These are phyloP conservation scores for Drosophila kanapiae DNA, from an alignment of 1,140 invertebrate species.

Conservation along the genomic window DNA sequence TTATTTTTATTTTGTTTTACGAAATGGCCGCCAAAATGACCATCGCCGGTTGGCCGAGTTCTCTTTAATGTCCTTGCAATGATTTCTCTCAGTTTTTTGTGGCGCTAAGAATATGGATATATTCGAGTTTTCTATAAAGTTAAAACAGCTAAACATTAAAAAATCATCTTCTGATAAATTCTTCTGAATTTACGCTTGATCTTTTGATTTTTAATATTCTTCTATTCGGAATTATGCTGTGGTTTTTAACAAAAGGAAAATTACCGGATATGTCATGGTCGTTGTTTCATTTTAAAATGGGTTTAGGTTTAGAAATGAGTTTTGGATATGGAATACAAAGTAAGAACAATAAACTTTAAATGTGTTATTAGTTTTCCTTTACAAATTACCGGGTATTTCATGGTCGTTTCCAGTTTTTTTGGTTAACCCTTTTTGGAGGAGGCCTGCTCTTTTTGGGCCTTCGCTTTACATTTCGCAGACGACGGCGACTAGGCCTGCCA, in stretches of 20 bases:
- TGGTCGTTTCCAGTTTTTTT: neutral
- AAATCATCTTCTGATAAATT: too few species aligned
- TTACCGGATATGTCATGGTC: neutral
- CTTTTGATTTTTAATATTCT: too few species aligned
- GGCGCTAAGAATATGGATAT: neutral
- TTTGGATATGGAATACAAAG: too few species aligned
- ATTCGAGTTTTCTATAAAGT: too few species aligned
- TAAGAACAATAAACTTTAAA: neutral
- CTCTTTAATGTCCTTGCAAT: constrained; percentile 22
- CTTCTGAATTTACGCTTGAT: too few species aligned
- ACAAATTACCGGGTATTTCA: neutral
- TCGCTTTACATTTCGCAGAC: constrained; percentile 24
- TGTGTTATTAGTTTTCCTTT: too few species aligned
- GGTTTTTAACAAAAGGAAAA: too few species aligned
- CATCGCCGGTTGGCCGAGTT: constrained; percentile 40
- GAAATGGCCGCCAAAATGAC: constrained; percentile 42
- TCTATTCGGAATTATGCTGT: too few species aligned
- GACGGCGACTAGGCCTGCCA: constrained; percentile 34
- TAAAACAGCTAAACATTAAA: too few species aligned
- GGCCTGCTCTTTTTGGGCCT: constrained; percentile 4
- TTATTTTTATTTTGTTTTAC: constrained; percentile 29
- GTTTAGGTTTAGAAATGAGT: neutral
- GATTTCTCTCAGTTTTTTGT: constrained; percentile 1
- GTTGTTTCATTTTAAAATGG: neutral
- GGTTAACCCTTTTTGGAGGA: neutral